phyloP scores from a whole-genome alignment of 2,888 invertebrate genomes.

The Bellardia pandia region DNA sequence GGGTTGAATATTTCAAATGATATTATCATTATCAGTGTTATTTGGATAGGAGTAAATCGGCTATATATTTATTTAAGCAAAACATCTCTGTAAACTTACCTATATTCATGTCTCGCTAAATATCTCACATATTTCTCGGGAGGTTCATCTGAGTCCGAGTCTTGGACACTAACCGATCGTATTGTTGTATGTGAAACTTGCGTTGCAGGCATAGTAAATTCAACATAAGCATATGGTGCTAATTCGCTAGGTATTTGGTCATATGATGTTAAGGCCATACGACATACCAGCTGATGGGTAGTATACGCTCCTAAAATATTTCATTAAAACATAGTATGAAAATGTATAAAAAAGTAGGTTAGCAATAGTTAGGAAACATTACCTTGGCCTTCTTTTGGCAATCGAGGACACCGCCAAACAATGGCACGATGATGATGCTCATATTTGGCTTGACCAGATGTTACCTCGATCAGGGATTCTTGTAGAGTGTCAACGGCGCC shows the following conservation, averaged over 20 bases:
- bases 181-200: slow-evolving; percentile 98
- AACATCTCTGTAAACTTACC: slow-evolving; percentile 84
- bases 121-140: slow-evolving; percentile 99
- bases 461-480: slow-evolving; percentile 96
- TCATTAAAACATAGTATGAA: background rate
- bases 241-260: slow-evolving; percentile 98
- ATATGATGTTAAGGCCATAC: slow-evolving; percentile 97
- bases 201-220: slow-evolving; percentile 99
- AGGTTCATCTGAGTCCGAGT: slow-evolving; percentile 93
- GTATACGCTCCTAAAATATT: slow-evolving; percentile 94
- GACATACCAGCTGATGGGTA: slow-evolving; percentile 96
- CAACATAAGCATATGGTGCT: slow-evolving; percentile 94
- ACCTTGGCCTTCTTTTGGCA: slow-evolving; percentile 99
- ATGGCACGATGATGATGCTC: slow-evolving; percentile 98
- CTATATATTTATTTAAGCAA: background rate
- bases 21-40: too few species aligned
- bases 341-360: too few species aligned
- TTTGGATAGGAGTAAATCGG: too few species aligned
- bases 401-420: slow-evolving; percentile 98
- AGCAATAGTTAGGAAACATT: slow-evolving; percentile 46
- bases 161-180: slow-evolving; percentile 95
- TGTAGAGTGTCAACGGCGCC: slow-evolving; percentile 96
- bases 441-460: slow-evolving; percentile 98
- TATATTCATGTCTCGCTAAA: slow-evolving; percentile 97
- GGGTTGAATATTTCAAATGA: too few species aligned